phyloP scores from a whole-genome alignment of 2,888 invertebrate species.

The Electrophaes corylata region DNA sequence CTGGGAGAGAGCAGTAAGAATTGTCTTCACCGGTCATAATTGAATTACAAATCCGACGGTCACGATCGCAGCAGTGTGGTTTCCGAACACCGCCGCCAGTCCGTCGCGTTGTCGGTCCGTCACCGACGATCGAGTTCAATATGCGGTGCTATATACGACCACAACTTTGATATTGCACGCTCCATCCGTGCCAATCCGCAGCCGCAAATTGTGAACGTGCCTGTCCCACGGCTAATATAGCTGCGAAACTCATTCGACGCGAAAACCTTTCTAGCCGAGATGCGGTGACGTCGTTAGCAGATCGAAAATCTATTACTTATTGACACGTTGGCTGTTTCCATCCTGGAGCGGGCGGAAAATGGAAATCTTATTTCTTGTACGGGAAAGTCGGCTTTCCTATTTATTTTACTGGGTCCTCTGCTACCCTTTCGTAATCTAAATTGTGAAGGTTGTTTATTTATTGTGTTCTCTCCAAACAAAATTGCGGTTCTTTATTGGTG shows the following conservation, averaged over 20 bases:
- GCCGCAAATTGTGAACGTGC: constrained; percentile 67
- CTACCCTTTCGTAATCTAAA: constrained; percentile 10
- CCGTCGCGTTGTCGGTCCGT: constrained; percentile 30
- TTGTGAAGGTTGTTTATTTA: constrained; percentile 14
- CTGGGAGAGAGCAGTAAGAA: constrained; percentile 39
- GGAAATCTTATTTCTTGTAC: constrained; percentile 39
- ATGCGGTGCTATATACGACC: constrained; percentile 45
- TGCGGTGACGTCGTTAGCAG: constrained; percentile 39
- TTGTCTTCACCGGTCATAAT: constrained; percentile 52
- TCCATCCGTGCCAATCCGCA: constrained; percentile 62
- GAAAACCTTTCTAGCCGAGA: constrained; percentile 36
- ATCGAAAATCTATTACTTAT: constrained; percentile 44
- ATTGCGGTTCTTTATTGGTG: neutral
- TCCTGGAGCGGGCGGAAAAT: constrained; percentile 32
- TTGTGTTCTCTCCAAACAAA: neutral
- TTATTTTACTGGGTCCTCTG: constrained; percentile 20
- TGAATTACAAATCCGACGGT: constrained; percentile 52
- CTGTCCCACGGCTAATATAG: constrained; percentile 53
- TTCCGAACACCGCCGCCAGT: constrained; percentile 37
- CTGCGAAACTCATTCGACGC: constrained; percentile 43
- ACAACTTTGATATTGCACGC: constrained; percentile 60
- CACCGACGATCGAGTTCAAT: constrained; percentile 47
- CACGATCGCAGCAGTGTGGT: constrained; percentile 37
- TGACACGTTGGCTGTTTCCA: constrained; percentile 40
- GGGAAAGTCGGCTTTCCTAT: constrained; percentile 28